A percentile compares a stretch with the other conserved stretches of the same genome.
phyloP scores from a whole-genome alignment of 2,888 invertebrate genomes.

The Pherbina coryleti region DNA sequence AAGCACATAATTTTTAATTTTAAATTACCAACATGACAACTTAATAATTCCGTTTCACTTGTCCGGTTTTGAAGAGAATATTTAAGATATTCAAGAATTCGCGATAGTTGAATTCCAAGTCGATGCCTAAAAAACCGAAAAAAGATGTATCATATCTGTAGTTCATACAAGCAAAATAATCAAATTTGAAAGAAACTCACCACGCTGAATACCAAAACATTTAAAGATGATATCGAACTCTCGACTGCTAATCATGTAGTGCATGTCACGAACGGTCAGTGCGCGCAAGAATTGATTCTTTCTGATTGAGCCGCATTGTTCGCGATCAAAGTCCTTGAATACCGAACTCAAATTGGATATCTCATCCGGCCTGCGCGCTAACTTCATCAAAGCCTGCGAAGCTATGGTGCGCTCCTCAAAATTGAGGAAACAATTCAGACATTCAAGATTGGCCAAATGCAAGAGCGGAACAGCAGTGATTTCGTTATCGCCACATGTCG shows the following conservation, averaged over 20 bases:
- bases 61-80: constrained; percentile 74
- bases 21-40: neutral
- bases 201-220: constrained; percentile 79
- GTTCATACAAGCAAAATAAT: too few relatives aligned
- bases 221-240: constrained; percentile 81
- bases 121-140: constrained; percentile 54
- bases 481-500: constrained; percentile 77
- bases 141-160: neutral
- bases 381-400: constrained; percentile 77
- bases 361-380: constrained; percentile 76
- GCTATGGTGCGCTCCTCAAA: constrained; percentile 79
- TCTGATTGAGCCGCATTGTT: constrained; percentile 77
- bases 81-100: constrained; percentile 78
- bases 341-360: constrained; percentile 78
- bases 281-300: constrained; percentile 76
- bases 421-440: constrained; percentile 76
- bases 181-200: constrained; percentile 53
- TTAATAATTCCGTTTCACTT: constrained; percentile 62
- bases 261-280: constrained; percentile 75
- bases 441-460: constrained; percentile 78
- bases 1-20: constrained; percentile 12
- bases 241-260: constrained; percentile 74
- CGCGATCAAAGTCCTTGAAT: constrained; percentile 79
- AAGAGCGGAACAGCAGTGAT: constrained; percentile 78
- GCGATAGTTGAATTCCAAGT: constrained; percentile 79